phyloP scores from a whole-genome alignment of 37 sponge, comb jelly and placozoan species.

The Agelas oroides region DNA sequence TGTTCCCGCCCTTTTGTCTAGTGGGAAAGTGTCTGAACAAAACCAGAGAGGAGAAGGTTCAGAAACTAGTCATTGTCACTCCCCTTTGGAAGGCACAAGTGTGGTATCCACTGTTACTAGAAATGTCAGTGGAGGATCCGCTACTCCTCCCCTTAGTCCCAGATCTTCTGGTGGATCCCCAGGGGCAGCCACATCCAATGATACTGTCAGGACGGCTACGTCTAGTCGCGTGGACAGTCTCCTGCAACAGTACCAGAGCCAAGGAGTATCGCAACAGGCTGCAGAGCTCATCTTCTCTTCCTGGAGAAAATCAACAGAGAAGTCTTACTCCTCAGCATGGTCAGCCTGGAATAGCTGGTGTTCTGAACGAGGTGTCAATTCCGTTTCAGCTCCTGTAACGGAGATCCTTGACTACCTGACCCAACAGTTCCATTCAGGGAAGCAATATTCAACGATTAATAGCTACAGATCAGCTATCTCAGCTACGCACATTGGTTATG shows the following conservation, averaged over 20 bases:
- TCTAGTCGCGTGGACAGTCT: constrained; percentile 32
- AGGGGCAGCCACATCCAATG: constrained; percentile 11
- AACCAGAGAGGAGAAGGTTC: not conserved
- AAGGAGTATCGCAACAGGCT: constrained; percentile 27
- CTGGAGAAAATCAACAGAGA: constrained; percentile 17
- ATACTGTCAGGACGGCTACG: not conserved
- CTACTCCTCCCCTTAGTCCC: not conserved
- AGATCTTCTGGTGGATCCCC: not conserved
- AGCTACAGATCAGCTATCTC: constrained; percentile 10
- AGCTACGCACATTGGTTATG: not conserved
- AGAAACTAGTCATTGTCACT: too few species aligned
- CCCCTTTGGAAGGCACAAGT: constrained; percentile 23
- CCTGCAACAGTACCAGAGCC: not conserved
- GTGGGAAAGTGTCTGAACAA: constrained; percentile 14
- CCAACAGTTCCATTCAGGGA: not conserved
- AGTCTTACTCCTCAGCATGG: constrained; percentile 14
- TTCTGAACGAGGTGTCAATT: not conserved
- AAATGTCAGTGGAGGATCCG: constrained; percentile 5
- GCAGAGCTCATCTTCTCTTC: not conserved
- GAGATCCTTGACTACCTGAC: constrained; percentile 8
- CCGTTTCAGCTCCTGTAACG: constrained; percentile 13
- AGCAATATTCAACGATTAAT: constrained; percentile 9
- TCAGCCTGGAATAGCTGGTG: constrained; percentile 32
- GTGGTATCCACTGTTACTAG: constrained; percentile 29
- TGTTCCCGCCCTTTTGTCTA: constrained; percentile 21